phyloP scores from a whole-genome alignment of 2,113 vertebrate genomes.

The Cyanoliseus patagonus region DNA sequence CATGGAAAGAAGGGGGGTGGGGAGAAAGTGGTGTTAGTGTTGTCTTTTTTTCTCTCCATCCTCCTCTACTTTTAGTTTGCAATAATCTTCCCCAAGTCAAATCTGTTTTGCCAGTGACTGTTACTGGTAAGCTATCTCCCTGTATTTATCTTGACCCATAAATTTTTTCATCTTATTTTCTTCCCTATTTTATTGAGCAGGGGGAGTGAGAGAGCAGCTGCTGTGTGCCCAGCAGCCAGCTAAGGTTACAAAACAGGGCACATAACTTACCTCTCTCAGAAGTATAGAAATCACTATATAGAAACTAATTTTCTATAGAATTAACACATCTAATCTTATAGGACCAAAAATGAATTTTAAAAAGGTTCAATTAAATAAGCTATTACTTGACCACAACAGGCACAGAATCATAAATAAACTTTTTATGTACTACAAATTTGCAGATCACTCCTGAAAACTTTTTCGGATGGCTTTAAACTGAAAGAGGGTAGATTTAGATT shows the following conservation, averaged over 20 bases:
- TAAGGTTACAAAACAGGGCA: neutral
- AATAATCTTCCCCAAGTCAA: neutral
- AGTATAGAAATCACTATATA: neutral
- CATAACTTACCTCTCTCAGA: neutral
- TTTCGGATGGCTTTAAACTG: neutral
- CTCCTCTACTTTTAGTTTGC: neutral
- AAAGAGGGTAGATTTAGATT: neutral
- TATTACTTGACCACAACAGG: neutral
- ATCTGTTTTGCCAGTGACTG: neutral
- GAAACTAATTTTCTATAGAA: neutral
- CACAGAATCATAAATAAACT: neutral
- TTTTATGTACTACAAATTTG: neutral
- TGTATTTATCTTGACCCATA: neutral
- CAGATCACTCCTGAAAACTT: neutral
- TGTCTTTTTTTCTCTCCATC: neutral
- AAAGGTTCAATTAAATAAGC: neutral
- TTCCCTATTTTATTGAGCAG: neutral
- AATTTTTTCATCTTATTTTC: neutral
- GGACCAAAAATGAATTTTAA: neutral
- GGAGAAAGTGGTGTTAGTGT: neutral
- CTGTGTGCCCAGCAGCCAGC: neutral
- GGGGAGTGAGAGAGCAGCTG: neutral
- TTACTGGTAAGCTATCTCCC: neutral
- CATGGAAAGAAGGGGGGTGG: neutral
- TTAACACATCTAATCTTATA: neutral